Evolutionary conservation across 2,888 invertebrate species (phyloP).

Genomic region (Cheilosia scutellata): DNA sequence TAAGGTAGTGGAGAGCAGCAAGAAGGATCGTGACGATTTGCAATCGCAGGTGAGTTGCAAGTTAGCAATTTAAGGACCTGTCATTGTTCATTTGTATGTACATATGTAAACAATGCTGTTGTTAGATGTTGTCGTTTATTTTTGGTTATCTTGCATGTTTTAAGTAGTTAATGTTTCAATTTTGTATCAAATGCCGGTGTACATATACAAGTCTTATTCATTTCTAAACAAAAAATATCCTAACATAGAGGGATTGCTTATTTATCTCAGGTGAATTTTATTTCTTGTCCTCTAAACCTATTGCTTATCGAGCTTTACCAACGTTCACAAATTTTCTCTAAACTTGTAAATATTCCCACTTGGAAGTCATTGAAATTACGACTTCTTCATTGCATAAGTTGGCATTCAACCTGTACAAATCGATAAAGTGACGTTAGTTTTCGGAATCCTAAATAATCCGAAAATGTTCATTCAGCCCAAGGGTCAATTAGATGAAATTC

Average conservation of each 20-base stretch:
- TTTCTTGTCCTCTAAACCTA: no score
- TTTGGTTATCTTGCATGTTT: neutral
- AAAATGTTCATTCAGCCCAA: no score
- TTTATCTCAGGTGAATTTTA: no score
- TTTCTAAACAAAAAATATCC: neutral
- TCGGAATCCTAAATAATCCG: no score
- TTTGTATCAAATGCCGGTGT: conserved; percentile 3
- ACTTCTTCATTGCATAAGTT: no score
- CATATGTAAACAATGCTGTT: conserved; percentile 27
- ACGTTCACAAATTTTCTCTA: no score
- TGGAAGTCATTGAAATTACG: no score
- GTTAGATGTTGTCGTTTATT: conserved; percentile 44
- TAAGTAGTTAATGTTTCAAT: conserved; percentile 15
- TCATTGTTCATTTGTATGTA: conserved; percentile 10
- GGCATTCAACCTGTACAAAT: no score
- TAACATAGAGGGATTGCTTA: neutral
- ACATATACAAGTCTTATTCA: neutral
- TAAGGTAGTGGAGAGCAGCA: conserved; percentile 87
- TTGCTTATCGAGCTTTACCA: no score
- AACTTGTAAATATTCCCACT: no score
- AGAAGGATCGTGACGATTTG: conserved; percentile 89
- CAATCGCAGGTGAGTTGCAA: conserved; percentile 88
- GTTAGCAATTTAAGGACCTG: neutral
- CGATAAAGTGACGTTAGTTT: no score
- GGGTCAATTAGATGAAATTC: no score